phyloP scores from a whole-genome alignment of 2,113 vertebrate species.

The Grus americana region DNA sequence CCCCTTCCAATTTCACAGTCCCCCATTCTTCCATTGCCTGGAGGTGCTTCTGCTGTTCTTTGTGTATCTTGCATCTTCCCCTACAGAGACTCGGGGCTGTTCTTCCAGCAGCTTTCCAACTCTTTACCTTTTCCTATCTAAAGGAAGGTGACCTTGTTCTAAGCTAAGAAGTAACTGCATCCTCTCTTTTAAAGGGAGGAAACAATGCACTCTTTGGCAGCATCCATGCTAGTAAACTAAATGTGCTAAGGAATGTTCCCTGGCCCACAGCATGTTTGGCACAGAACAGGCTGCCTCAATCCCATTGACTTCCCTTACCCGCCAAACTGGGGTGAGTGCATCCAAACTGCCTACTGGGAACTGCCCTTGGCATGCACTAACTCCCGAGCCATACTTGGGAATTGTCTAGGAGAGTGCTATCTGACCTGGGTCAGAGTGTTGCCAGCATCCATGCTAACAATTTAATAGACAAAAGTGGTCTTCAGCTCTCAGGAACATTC shows the following conservation, averaged over 20 bases:
- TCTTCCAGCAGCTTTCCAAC: background rate
- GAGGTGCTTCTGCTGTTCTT: background rate
- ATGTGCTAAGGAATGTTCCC: constrained; percentile 32
- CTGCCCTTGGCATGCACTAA: constrained; percentile 2
- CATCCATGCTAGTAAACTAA: constrained; percentile 22
- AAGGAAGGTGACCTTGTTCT: background rate
- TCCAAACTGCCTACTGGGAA: constrained; percentile 40
- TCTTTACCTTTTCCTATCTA: background rate
- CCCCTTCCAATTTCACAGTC: background rate
- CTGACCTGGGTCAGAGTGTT: background rate
- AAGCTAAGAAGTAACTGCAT: background rate
- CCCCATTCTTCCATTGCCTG: background rate
- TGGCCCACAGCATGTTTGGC: constrained; percentile 29
- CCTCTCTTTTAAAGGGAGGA: background rate
- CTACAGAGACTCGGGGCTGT: background rate
- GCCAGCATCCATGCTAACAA: background rate
- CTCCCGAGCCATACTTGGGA: background rate
- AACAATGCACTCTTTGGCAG: constrained; percentile 26
- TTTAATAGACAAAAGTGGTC: background rate
- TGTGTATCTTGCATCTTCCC: background rate
- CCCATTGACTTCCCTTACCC: background rate
- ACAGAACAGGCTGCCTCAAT: background rate
- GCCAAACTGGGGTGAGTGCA: background rate
- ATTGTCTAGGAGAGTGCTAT: background rate
- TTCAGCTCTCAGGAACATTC: background rate